Conservation (phyloP, 2,888 invertebrate genomes). For the Strigamia crassipes region DNA sequence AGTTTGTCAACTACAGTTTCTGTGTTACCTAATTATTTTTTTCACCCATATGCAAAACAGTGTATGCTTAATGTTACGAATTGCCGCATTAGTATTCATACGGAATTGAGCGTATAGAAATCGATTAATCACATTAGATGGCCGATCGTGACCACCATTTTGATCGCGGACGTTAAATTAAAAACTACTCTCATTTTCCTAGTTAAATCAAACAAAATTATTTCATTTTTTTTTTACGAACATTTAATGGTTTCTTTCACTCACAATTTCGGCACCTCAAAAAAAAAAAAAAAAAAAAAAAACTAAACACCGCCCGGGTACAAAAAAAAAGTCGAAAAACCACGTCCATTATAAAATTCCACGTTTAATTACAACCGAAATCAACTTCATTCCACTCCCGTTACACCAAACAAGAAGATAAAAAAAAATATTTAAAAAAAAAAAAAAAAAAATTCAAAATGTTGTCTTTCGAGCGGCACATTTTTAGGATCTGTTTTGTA, state of each 20-base stretch:
- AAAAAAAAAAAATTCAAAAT: not conserved
- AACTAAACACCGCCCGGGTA: too few species aligned
- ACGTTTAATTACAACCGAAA: not conserved
- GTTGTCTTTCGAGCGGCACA: too few species aligned
- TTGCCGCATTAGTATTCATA: not conserved
- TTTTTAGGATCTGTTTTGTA: too few species aligned
- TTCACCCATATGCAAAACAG: not conserved
- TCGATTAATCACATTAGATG: not conserved
- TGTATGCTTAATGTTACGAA: not conserved
- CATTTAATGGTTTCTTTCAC: too few species aligned
- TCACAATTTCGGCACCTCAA: too few species aligned
- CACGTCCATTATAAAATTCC: constrained; percentile 2
- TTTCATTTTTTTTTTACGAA: too few species aligned
- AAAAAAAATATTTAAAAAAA: not conserved
- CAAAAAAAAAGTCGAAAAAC: not conserved
- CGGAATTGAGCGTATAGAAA: not conserved
- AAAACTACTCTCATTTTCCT: not conserved
- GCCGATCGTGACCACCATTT: constrained; percentile 6
- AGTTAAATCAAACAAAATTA: not conserved
- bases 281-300: too few species aligned
- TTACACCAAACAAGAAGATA: not conserved
- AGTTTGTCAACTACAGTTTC: not conserved
- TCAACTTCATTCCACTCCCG: not conserved
- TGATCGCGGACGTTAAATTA: not conserved
- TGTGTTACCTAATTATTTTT: not conserved